Percentiles rank a stretch among this genome's conserved stretches.
These are phyloP conservation scores for Caenorhabditis doughertyi DNA, from an alignment of 2,888 invertebrate genomes.

Conservation along the genomic window DNA sequence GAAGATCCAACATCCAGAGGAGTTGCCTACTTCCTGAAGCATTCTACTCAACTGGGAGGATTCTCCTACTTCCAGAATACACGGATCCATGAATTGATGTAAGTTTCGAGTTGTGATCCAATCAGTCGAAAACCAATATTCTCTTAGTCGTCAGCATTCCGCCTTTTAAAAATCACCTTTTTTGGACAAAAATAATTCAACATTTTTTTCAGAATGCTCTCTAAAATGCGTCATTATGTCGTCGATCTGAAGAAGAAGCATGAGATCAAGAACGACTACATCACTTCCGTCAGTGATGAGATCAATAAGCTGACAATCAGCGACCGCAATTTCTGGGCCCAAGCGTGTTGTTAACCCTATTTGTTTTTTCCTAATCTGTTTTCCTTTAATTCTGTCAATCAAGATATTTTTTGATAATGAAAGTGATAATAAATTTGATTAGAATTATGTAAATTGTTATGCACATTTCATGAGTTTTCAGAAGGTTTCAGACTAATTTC, in stretches of 20 bases:
- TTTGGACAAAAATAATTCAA: not conserved
- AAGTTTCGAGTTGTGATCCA: not conserved
- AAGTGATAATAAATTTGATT: too few relatives aligned
- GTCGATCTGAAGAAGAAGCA: not conserved
- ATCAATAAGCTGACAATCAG: constrained; percentile 20
- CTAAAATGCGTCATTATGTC: too few relatives aligned
- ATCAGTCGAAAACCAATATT: not conserved
- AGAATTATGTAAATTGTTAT: too few relatives aligned
- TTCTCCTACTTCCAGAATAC: constrained; percentile 35
- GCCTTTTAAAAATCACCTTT: constrained; percentile 8
- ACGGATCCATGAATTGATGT: constrained; percentile 11
- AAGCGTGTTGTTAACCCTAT: too few relatives aligned
- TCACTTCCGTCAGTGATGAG: not conserved
- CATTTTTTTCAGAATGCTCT: not conserved
- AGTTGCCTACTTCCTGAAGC: constrained; percentile 27
- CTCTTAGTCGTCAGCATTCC: constrained; percentile 35
- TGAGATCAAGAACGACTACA: not conserved
- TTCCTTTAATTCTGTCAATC: too few relatives aligned
- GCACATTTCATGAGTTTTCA: too few relatives aligned
- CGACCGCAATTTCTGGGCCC: constrained; percentile 45
- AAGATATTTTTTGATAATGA: too few relatives aligned
- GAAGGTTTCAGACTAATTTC: too few relatives aligned
- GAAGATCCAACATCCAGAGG: constrained; percentile 67
- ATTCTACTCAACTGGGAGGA: constrained; percentile 37
- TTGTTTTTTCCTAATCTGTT: too few relatives aligned